These are phyloP conservation scores for Aelia acuminata DNA, from an alignment of 2,888 invertebrate genomes.

Conservation along the genomic window DNA sequence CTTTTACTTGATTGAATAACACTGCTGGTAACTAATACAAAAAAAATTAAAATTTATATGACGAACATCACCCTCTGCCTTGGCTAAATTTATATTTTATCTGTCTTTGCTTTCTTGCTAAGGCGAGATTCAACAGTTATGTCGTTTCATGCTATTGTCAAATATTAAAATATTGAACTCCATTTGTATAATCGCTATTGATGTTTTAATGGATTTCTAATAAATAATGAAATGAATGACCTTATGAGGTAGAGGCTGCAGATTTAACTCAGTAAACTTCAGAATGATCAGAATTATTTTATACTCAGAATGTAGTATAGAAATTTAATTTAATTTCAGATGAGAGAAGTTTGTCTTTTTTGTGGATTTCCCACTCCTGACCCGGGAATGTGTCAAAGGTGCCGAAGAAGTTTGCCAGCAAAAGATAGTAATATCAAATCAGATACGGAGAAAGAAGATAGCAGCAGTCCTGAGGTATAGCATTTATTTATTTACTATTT, in stretches of 20 bases:
- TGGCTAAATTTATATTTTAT: too few relatives aligned
- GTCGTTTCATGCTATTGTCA: too few relatives aligned
- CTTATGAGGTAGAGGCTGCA: not conserved
- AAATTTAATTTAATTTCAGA: constrained; percentile 68
- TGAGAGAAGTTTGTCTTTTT: constrained; percentile 75
- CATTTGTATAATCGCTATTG: not conserved
- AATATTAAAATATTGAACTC: too few relatives aligned
- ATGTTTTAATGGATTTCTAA: not conserved
- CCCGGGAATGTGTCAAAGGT: constrained; percentile 83
- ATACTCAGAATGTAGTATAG: not conserved
- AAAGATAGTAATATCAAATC: constrained; percentile 26
- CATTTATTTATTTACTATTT: too few relatives aligned
- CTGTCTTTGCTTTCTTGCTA: too few relatives aligned
- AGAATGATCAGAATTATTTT: not conserved
- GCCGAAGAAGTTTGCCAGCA: constrained; percentile 69
- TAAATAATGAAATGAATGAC: not conserved
- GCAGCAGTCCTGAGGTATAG: constrained; percentile 38
- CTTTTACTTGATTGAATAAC: too few relatives aligned
- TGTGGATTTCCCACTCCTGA: constrained; percentile 87
- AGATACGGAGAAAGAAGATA: constrained; percentile 21
- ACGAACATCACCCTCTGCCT: too few relatives aligned
- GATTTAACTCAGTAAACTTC: not conserved
- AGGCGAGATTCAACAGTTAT: too few relatives aligned
- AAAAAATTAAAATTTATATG: too few relatives aligned
- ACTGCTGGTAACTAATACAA: too few relatives aligned